Conservation (phyloP, 2,113 vertebrate species). For the Daphoenositta chrysoptera region DNA sequence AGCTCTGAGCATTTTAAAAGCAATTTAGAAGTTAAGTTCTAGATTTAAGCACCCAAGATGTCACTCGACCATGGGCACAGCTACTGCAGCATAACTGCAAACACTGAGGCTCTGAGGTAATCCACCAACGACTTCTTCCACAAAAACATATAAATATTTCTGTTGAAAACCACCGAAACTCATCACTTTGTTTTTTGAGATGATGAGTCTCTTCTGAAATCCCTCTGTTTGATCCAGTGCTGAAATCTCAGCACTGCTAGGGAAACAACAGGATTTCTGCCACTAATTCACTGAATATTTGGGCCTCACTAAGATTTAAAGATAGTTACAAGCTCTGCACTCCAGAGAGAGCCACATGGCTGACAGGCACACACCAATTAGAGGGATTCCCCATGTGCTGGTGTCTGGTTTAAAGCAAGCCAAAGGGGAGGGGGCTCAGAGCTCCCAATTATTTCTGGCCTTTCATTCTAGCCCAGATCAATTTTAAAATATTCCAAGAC, state of each 20-base stretch:
- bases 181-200: background rate
- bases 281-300: background rate
- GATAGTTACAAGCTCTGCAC: background rate
- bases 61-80: background rate
- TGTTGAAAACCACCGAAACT: background rate
- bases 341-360: background rate
- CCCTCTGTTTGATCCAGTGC: background rate
- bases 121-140: background rate
- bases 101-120: background rate
- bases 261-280: background rate
- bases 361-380: background rate
- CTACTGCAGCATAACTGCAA: background rate
- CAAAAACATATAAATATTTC: background rate
- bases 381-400: background rate
- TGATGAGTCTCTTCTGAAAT: background rate
- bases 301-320: background rate
- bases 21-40: background rate
- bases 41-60: background rate
- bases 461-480: background rate
- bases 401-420: background rate
- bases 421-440: background rate
- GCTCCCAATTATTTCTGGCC: background rate
- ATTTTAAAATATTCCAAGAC: background rate
- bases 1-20: background rate
- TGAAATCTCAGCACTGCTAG: background rate